These are phyloP conservation scores for Petromus typicus DNA, from an alignment of 2,113 vertebrate species.

Conservation along the genomic window DNA sequence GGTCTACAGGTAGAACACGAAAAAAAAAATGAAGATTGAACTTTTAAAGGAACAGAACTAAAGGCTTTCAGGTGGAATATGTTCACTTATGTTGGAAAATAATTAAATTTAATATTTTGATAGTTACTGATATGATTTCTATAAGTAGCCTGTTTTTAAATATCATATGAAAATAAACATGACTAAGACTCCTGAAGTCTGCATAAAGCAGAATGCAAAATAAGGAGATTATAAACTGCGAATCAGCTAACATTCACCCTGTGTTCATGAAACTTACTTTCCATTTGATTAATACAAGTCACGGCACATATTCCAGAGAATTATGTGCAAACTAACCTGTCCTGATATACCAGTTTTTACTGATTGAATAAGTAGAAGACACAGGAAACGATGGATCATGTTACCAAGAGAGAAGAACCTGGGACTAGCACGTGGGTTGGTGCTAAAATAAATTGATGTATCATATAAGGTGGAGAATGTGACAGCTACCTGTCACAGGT, in stretches of 20 bases:
- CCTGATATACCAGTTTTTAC: background rate
- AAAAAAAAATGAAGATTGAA: background rate
- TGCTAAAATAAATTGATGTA: background rate
- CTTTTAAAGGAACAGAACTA: background rate
- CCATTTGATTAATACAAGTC: background rate
- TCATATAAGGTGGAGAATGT: background rate
- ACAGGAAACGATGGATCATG: background rate
- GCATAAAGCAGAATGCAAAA: background rate
- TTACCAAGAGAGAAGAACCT: background rate
- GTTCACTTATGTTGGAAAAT: background rate
- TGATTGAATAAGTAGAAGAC: background rate
- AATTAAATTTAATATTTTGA: constrained; percentile 20
- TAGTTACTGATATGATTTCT: constrained; percentile 46
- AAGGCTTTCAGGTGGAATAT: background rate
- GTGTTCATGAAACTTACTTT: background rate
- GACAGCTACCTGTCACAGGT: background rate
- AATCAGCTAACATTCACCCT: background rate
- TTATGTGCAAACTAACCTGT: background rate
- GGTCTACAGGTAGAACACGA: background rate
- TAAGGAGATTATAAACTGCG: background rate
- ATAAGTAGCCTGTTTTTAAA: background rate
- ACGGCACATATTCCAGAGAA: background rate
- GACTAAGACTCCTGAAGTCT: background rate
- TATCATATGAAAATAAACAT: background rate
- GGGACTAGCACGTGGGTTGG: background rate